A percentile compares a stretch with the other conserved stretches of the same genome.
phyloP scores from a whole-genome alignment of 53 echinoderm and acorn worm species.

The Holothuria leucospilota region DNA sequence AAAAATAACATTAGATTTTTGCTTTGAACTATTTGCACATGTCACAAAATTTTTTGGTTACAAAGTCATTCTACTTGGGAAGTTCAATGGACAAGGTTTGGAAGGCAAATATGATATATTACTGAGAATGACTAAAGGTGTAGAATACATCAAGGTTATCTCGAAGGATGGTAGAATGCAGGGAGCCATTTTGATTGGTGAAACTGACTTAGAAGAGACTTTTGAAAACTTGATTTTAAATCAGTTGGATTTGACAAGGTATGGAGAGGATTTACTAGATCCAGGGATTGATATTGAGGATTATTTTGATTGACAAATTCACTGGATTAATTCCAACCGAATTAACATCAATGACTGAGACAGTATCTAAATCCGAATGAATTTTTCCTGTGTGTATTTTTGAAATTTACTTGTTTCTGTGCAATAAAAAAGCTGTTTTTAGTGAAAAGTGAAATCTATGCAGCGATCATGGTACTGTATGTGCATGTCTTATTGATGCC shows the following conservation, averaged over 20 bases:
- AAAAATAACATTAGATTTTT: constrained; percentile 85
- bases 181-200: constrained; percentile 93
- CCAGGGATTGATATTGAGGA: constrained; percentile 97
- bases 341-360: no score
- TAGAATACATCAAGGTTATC: constrained; percentile 88
- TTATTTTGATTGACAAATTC: constrained; percentile 83
- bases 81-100: constrained; percentile 90
- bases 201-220: constrained; percentile 95
- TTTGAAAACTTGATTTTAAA: constrained; percentile 98
- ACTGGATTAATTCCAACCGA: background rate
- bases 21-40: constrained; percentile 96
- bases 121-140: constrained; percentile 84
- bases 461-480: no score
- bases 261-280: constrained; percentile 91
- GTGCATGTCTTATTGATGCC: no score
- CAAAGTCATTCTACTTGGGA: constrained; percentile 93
- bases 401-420: no score
- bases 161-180: constrained; percentile 85
- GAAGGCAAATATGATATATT: constrained; percentile 81
- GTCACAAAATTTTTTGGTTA: constrained; percentile 96
- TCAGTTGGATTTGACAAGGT: constrained; percentile 77
- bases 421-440: no score
- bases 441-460: no score
- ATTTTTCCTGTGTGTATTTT: no score
- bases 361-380: no score